A percentile compares a stretch with the other conserved stretches of the same genome.
These are phyloP conservation scores for Heterodera schachtii DNA, from an alignment of 1,140 invertebrate genomes.

Conservation along the genomic window DNA sequence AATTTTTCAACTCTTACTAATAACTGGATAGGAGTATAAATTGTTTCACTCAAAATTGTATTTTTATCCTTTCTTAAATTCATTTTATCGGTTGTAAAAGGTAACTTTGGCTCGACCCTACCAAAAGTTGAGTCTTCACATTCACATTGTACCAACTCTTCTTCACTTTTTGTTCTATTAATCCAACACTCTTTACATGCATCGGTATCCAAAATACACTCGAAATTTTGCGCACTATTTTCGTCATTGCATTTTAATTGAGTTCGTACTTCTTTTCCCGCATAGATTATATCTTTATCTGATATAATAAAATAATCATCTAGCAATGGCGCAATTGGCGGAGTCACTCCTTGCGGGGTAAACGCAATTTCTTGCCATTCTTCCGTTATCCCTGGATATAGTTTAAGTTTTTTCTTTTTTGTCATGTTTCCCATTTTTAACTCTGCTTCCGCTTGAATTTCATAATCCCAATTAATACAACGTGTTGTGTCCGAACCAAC, in stretches of 20 bases:
- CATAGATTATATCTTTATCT: background rate
- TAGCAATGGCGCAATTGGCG: background rate
- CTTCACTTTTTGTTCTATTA: too few relatives aligned
- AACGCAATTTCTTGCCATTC: background rate
- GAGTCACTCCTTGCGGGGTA: background rate
- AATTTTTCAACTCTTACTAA: too few relatives aligned
- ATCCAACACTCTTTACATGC: background rate
- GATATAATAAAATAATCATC: background rate
- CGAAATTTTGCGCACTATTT: background rate
- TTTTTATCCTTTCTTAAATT: too few relatives aligned
- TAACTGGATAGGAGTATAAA: too few relatives aligned
- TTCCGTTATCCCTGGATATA: background rate
- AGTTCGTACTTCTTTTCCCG: background rate
- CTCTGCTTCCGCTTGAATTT: background rate
- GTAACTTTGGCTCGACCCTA: too few relatives aligned
- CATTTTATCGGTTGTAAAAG: too few relatives aligned
- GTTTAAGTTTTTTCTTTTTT: background rate
- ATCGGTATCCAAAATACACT: background rate
- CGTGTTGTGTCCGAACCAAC: too few relatives aligned
- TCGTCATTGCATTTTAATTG: background rate
- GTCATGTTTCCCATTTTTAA: background rate
- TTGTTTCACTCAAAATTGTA: too few relatives aligned
- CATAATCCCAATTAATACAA: background rate
- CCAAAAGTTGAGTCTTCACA: too few relatives aligned
- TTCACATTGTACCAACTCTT: too few relatives aligned